Evolutionary conservation across 2,113 vertebrate species (phyloP), one percentile per base, ranked within the genome.

Genomic region (Phyllostomus hastatus): DNA sequence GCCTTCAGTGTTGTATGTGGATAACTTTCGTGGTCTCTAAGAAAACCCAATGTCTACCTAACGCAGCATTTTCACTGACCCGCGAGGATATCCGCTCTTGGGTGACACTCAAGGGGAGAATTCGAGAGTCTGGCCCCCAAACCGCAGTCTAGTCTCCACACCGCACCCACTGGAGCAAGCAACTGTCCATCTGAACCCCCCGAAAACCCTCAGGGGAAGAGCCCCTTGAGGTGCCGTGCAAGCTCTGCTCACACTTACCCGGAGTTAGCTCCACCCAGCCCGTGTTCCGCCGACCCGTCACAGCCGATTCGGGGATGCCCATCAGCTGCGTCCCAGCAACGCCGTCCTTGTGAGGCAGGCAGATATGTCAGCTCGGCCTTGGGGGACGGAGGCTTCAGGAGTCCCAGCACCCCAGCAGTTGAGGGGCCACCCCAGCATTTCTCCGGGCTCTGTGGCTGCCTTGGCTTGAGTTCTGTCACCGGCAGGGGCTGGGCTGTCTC

Each of bases 101-200:
- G 69, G 1, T 0, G 72, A 96, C 95, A 95, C 97, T 98, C 92
- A 97, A 92, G 3, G 79, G 94, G 94, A 94, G 92, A 64, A 48
- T 54, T 78, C 83, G 20, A 4, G 0, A 10, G 93, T 94, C 57
- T 15, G 52, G 93, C 91, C 89, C 89, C 84, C 91, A 97, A 81
- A 84, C 50, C n/a, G n/a, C n/a, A n/a, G n/a, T n/a, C n/a, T n/a
- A 84, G 38, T 88, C 81, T 91, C 83, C 90, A 92, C 79, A 70
- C 41, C 33, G 79, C 61, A 38, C 75, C 7, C 95, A 90, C 73
- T 70, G 95, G 97, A 86, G 84, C 61, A 95, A 97, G 93, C 66
- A 88, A 82, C 97, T 96, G 84, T 78, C 73, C 50, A 31, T 84
- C 92, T 97, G 96, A 95, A 98, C 91, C 9, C 43, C 41, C 1